Evolutionary conservation across 2,113 vertebrate genomes (phyloP), one percentile per base, ranked within the genome.

Genomic region (Speoplatyrhinus poulsoni): DNA sequence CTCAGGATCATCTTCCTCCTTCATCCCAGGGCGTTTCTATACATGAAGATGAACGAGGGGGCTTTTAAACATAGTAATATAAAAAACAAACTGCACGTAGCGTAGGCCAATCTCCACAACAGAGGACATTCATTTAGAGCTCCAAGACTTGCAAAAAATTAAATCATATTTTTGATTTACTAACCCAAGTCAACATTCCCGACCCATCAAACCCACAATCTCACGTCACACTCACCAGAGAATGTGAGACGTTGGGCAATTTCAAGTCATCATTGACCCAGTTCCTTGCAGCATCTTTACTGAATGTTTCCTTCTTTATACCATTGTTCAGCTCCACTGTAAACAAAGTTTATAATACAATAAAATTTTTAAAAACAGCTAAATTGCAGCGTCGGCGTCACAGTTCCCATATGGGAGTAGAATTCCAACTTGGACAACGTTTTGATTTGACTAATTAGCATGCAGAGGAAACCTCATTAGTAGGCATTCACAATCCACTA

Each of bases 1-100:
- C 82, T 99, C 97, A 0, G 95, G 94, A 73, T 99, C 97, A 6
- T 99, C 97, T 69, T 99, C 98, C 0, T 98, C 96, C 80, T 94
- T 99, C 62, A 95, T 90, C 76, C 92, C 93, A 15, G 95, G 94
- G 12, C 91, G 90, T 90, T 98, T 98, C 95, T 98, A 69, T 12
- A 87, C 82, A 56, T 2, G 50, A 0, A 74, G 2, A 69, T 32
- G 1, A 0, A 54, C 26, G 3, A 3, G 26, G 26, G 26, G 26
- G 26, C 26, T 26, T 26, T 26, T 26, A 26, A 26, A 32, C 55
- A 77, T 5, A 74, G 26, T 4, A 0, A 58, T 7, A 64, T 3
- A 26, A 59, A 10, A 6, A 62, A 53, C 53, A 16, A 55, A 55
- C 17, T 16, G 9, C 15, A n/a, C 17, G 36, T 41, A 8, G 4